Base-by-base conservation (phyloP, 1,140 invertebrate genomes). In the Dolichoris vasculosae region DNA sequence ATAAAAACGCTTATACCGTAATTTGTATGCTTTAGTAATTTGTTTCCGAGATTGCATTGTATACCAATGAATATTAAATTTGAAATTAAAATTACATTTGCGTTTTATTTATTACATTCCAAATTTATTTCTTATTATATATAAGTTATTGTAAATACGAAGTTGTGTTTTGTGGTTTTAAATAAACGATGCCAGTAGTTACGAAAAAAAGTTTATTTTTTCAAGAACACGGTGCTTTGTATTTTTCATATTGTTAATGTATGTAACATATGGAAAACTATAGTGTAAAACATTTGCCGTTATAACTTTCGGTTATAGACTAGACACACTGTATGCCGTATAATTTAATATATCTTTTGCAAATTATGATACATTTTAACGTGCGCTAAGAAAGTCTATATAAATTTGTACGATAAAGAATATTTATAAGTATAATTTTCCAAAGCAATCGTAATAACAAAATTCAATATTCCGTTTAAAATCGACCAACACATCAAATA, bases 141-240 rank as follows among this genome's bases (percentile, higher is more conserved):
- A n/a, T n/a, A n/a, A n/a, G n/a, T n/a, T n/a, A 55, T 35, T 71
- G 26, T 40, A 2, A 51, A 75, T 55, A 71, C 26, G 26, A 75
- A 40, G 15, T 35, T 81, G 35, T 75, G 35, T 26, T n/a, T 35
- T 81, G 35, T 75, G 35, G n/a, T n/a, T 38, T 55, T 63, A 11
- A n/a, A 59, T 15, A 67, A 84, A 46, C 32, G 35, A 46, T 35
- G 11, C n/a, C 9, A 11, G 26, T 82, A 67, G 17, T 76, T 77
- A 64, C 82, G 55, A 82, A 78, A 86, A 84, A 83, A 71, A 40
- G 17, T 86, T 83, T 86, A 86, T 86, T 86, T 51, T 69, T 83
- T 80, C 20, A 64, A 86, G 64, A 86, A 86, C 75, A 86, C 64
- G 75, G 73, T 86, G 63, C 48, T 83, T 40, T 48, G 79, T 82